phyloP scores from a whole-genome alignment of 2,888 invertebrate genomes.

The Aporophyla lueneburgensis region DNA sequence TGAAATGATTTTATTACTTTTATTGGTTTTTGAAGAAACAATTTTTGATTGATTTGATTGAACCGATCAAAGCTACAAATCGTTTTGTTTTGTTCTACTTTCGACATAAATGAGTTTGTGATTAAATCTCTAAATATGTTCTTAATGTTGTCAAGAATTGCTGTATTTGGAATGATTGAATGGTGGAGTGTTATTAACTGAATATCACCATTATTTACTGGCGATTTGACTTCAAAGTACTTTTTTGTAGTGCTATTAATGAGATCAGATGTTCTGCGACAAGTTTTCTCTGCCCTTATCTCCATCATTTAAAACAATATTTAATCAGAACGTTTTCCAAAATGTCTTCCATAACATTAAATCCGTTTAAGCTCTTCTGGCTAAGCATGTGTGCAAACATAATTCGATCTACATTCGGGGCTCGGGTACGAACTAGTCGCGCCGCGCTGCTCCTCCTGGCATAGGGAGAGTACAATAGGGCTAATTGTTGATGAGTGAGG shows the following conservation, averaged over 20 bases:
- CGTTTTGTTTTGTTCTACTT: constrained; percentile 11
- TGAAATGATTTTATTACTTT: constrained; percentile 3
- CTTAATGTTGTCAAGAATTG: not conserved
- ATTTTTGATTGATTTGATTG: constrained; percentile 28
- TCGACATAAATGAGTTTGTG: not conserved
- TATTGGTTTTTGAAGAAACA: not conserved
- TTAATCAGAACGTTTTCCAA: constrained; percentile 34
- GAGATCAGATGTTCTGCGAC: not conserved
- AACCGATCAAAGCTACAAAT: not conserved
- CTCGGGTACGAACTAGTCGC: constrained; percentile 53
- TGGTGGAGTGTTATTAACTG: not conserved
- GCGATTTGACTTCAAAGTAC: too few relatives aligned
- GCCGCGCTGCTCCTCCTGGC: constrained; percentile 44
- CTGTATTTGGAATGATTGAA: not conserved
- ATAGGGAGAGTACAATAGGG: constrained; percentile 80
- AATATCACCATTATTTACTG: not conserved
- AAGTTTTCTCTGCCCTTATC: constrained; percentile 14
- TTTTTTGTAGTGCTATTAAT: not conserved
- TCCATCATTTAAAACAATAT: constrained; percentile 40
- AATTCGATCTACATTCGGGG: constrained; percentile 81
- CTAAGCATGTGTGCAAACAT: constrained; percentile 84
- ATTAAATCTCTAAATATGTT: not conserved
- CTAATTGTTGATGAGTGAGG: constrained; percentile 71
- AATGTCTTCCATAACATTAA: constrained; percentile 67
- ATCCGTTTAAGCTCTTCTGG: constrained; percentile 59